These are phyloP conservation scores for Drosophila limbata DNA, from an alignment of 2,888 invertebrate genomes.

Conservation along the genomic window DNA sequence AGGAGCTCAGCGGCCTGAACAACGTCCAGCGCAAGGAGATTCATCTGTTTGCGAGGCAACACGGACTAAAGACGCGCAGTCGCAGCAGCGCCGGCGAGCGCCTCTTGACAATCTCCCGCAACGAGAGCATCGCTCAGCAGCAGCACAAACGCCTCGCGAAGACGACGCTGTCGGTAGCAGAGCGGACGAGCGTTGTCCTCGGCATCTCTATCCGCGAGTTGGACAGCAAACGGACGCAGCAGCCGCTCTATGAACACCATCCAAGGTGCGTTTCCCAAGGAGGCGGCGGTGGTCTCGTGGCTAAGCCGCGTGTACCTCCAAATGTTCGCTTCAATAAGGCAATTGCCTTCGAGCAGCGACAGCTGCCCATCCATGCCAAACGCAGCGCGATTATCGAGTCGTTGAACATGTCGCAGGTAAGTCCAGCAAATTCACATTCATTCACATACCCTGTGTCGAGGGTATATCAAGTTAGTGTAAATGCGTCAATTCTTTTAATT, in stretches of 20 bases:
- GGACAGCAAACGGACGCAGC: not conserved
- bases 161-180: not conserved
- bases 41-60: slow-evolving; percentile 64
- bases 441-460: not conserved
- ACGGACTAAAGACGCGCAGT: slow-evolving; percentile 75
- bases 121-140: slow-evolving; percentile 15
- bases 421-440: slow-evolving; percentile 2
- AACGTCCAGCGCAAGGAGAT: slow-evolving; percentile 72
- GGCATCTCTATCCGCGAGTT: not conserved
- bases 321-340: slow-evolving; percentile 34
- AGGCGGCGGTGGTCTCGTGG: slow-evolving; percentile 45
- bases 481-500: no score
- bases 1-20: slow-evolving; percentile 56
- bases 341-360: slow-evolving; percentile 59
- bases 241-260: not conserved
- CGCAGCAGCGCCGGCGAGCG: slow-evolving; percentile 61
- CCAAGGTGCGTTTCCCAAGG: not conserved
- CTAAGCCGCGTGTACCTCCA: slow-evolving; percentile 69
- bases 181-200: not conserved
- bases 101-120: slow-evolving; percentile 65
- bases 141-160: not conserved
- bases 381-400: slow-evolving; percentile 60
- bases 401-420: slow-evolving; percentile 70
- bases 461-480: not conserved
- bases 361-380: slow-evolving; percentile 74